phyloP scores from a whole-genome alignment of 2,888 invertebrate genomes.

The Tetragnatha montana region DNA sequence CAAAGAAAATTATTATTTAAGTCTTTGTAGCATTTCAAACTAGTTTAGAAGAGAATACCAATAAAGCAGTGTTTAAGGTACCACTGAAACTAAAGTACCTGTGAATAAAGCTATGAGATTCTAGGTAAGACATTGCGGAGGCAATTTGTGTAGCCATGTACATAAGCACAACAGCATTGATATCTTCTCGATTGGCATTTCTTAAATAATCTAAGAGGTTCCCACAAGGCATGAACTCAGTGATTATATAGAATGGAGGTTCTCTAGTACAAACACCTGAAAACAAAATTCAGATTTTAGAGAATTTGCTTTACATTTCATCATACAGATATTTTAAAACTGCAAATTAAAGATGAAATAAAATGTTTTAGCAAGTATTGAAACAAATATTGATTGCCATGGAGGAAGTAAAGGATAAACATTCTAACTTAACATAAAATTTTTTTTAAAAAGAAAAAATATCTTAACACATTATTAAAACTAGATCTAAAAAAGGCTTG shows the following conservation, averaged over 20 bases:
- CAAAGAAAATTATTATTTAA: too few species aligned
- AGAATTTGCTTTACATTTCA: not conserved
- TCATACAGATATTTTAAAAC: not conserved
- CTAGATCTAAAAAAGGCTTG: too few species aligned
- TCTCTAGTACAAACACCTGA: conserved; percentile 95
- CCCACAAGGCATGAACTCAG: conserved; percentile 99
- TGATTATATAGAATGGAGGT: conserved; percentile 99
- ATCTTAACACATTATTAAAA: too few species aligned
- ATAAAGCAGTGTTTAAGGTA: too few species aligned
- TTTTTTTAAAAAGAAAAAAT: too few species aligned
- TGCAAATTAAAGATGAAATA: conserved; percentile 13
- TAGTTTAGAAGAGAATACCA: too few species aligned
- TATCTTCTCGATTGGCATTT: conserved; percentile 84
- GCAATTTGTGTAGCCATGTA: conserved; percentile 99
- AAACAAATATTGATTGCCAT: too few species aligned
- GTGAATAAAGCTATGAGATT: conserved; percentile 96
- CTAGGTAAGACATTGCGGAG: conserved; percentile 98
- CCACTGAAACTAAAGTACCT: conserved; percentile 31
- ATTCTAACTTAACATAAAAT: too few species aligned
- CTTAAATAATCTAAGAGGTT: conserved; percentile 97
- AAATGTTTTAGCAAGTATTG: not conserved
- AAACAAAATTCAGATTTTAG: conserved; percentile 7
- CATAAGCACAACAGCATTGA: conserved; percentile 96
- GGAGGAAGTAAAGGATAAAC: not conserved
- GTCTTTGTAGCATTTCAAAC: too few species aligned